A percentile compares a stretch with the other conserved stretches of the same genome.
These are phyloP conservation scores for Alligator mississippiensis DNA, from an alignment of 2,113 vertebrate genomes.

Conservation along the genomic window DNA sequence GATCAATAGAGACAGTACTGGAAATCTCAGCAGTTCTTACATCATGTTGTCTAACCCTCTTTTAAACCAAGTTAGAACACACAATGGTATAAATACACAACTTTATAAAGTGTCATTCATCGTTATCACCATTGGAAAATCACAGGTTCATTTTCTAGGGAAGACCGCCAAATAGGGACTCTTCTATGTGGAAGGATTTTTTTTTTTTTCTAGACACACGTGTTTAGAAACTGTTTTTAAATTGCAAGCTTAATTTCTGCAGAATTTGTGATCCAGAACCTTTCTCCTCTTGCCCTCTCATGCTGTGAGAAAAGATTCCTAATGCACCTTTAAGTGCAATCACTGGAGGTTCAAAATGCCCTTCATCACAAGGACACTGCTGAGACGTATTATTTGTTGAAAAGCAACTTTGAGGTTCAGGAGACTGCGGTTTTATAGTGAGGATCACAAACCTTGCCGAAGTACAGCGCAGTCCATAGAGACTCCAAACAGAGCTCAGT, in stretches of 20 bases:
- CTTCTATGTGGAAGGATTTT: background rate
- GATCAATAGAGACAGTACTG: rapidly evolving
- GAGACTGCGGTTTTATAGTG: no score
- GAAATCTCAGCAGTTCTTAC: background rate
- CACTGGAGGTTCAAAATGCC: rapidly evolving
- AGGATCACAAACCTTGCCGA: background rate
- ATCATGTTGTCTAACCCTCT: rapidly evolving
- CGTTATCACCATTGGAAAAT: background rate
- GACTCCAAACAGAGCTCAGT: rapidly evolving
- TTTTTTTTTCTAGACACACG: no score
- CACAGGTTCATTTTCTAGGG: background rate
- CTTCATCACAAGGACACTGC: rapidly evolving
- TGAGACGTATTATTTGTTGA: background rate
- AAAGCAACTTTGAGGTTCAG: background rate
- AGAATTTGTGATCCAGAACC: rapidly evolving
- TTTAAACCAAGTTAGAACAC: rapidly evolving
- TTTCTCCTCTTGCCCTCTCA: rapidly evolving
- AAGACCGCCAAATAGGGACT: background rate
- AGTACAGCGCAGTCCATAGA: rapidly evolving
- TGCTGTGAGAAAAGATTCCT: rapidly evolving
- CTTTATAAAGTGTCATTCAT: background rate
- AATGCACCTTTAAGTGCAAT: background rate
- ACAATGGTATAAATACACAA: background rate
- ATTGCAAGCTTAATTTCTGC: background rate
- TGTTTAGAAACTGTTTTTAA: background rate